Evolutionary conservation across 1,140 invertebrate species (phyloP).

Genomic region (Mizuhopecten yessoensis): DNA sequence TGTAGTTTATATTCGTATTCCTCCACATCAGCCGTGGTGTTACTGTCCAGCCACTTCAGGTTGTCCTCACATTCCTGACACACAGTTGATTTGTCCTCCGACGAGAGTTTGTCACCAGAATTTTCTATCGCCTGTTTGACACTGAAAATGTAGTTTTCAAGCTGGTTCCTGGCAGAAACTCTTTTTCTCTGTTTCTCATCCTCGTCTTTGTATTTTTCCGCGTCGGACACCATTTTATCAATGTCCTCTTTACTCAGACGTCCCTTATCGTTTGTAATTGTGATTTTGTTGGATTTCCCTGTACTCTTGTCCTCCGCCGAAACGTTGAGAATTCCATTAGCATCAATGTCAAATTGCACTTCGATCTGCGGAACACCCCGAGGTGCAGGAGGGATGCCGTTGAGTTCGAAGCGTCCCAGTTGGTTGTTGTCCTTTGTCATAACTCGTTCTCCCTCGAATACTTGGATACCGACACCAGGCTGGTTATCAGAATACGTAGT

Average conservation of each 20-base stretch:
- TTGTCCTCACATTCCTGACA: slow-evolving; percentile 83
- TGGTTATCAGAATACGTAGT: slow-evolving; percentile 86
- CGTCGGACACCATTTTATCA: slow-evolving; percentile 85
- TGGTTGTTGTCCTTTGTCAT: slow-evolving; percentile 88
- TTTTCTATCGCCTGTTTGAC: slow-evolving; percentile 66
- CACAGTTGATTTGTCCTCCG: slow-evolving; percentile 86
- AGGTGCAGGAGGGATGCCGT: too few relatives aligned
- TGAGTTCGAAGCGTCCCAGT: slow-evolving; percentile 86
- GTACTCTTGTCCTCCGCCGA: slow-evolving; percentile 90
- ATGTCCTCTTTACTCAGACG: slow-evolving; percentile 85
- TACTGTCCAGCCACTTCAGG: slow-evolving; percentile 83
- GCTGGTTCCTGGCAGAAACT: slow-evolving; percentile 75
- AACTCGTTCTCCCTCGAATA: too few relatives aligned
- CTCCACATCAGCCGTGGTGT: slow-evolving; percentile 83
- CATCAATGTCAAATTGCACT: too few relatives aligned
- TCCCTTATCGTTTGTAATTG: slow-evolving; percentile 84
- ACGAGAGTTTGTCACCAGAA: slow-evolving; percentile 85
- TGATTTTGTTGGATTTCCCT: too few relatives aligned
- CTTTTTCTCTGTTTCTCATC: slow-evolving; percentile 69
- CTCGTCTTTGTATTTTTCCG: too few relatives aligned
- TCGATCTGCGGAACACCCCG: slow-evolving; percentile 93
- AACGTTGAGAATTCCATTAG: slow-evolving; percentile 85
- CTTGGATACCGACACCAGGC: too few relatives aligned
- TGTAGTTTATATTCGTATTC: slow-evolving; percentile 82
- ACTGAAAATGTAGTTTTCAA: too few relatives aligned